Conservation (phyloP, 2,797 vertebrate genomes). For the Halcyon leucocephala region DNA sequence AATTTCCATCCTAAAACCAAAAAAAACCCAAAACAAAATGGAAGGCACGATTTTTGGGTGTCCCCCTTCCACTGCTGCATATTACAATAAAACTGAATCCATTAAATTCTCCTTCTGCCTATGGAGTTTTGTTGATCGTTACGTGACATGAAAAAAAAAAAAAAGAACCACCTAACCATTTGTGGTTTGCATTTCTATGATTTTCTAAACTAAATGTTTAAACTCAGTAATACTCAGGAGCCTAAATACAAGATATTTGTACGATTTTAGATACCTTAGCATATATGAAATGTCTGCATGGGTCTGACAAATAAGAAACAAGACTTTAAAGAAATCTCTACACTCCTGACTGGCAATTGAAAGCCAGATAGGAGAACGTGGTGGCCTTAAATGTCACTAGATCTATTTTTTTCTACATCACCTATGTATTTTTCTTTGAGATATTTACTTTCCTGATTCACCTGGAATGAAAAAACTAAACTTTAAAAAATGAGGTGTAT, state of each 20-base stretch:
- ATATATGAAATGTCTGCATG: not conserved
- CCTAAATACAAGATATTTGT: not conserved
- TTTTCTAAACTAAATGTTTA: not conserved
- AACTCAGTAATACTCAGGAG: not conserved
- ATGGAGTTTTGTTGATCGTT: not conserved
- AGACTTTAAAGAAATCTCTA: not conserved
- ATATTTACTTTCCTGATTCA: not conserved
- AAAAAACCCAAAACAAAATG: accelerated
- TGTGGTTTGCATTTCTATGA: not conserved
- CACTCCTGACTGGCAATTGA: not conserved
- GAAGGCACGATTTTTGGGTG: not conserved
- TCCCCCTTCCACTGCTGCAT: not conserved
- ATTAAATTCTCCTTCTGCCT: not conserved
- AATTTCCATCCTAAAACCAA: not conserved
- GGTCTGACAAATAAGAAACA: not conserved
- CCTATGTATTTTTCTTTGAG: not conserved
- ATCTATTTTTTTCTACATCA: not conserved
- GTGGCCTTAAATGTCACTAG: not conserved
- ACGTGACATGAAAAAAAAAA: not conserved
- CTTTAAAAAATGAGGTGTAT: not conserved
- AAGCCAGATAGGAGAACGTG: not conserved
- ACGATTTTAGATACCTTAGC: not conserved
- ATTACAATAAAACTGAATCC: not conserved
- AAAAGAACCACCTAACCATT: not conserved
- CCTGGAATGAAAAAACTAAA: not conserved